Percentiles rank a stretch among this genome's conserved stretches.
Evolutionary conservation across 2,113 vertebrate genomes (phyloP).

Genomic region (Elaphurus davidianus): DNA sequence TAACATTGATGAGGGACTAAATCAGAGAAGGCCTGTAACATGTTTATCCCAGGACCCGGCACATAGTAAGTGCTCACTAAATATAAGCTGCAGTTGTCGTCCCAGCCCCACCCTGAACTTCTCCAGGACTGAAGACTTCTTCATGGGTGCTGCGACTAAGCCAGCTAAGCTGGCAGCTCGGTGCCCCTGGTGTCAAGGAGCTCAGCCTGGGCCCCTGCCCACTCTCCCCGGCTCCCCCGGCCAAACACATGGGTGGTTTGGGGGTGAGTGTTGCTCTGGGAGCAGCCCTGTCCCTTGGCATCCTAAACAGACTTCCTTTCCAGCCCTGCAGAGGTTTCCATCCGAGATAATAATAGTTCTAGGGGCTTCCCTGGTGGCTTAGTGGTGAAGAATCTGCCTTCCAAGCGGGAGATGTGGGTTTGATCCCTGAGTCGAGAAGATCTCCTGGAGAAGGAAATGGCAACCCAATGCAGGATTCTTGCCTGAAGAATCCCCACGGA

Average conservation of each 20-base stretch:
- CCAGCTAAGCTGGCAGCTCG: not conserved
- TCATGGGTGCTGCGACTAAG: not conserved
- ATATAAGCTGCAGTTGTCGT: not conserved
- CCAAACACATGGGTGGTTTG: not conserved
- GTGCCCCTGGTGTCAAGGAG: not conserved
- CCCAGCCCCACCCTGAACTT: not conserved
- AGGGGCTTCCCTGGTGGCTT: not conserved
- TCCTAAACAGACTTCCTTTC: not conserved
- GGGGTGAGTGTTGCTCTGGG: not conserved
- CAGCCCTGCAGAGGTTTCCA: not conserved
- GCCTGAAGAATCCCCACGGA: not conserved
- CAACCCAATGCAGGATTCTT: not conserved
- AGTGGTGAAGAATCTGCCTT: not conserved
- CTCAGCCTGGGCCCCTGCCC: not conserved
- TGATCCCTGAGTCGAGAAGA: not conserved
- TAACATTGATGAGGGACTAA: not conserved
- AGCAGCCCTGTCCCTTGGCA: not conserved
- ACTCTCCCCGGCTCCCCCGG: not conserved
- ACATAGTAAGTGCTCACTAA: not conserved
- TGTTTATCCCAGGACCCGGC: not conserved
- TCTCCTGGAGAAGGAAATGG: not conserved
- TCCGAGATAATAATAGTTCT: not conserved
- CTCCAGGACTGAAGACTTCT: not conserved
- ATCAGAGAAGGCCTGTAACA: not conserved
- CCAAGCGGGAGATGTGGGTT: not conserved